These are phyloP conservation scores for Drosophila burlai DNA, from an alignment of 1,140 invertebrate species.

Conservation along the genomic window DNA sequence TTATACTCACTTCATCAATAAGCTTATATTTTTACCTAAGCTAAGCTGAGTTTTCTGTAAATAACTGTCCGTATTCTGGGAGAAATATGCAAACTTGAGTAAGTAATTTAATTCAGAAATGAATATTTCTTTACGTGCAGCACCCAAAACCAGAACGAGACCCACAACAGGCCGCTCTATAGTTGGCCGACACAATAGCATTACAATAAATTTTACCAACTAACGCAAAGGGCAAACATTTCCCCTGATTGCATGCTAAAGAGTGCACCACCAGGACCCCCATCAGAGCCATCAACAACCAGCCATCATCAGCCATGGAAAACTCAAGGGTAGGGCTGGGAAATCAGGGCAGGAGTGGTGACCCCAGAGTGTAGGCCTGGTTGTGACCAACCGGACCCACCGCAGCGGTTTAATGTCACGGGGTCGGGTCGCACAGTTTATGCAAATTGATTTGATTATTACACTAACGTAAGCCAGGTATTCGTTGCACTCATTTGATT, in stretches of 20 bases:
- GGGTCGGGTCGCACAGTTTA: conserved; percentile 45
- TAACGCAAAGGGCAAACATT: conserved; percentile 52
- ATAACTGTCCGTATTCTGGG: background rate
- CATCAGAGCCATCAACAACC: background rate
- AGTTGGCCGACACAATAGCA: conserved; percentile 64
- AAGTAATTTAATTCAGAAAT: too few relatives aligned
- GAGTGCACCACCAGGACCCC: conserved; percentile 52
- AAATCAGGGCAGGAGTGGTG: conserved; percentile 51
- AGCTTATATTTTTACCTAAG: background rate
- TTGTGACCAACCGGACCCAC: conserved; percentile 8
- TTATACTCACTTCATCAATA: background rate
- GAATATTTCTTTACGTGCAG: background rate
- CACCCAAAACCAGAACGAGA: conserved; percentile 37
- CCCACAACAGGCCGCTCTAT: conserved; percentile 22
- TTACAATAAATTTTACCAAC: conserved; percentile 74
- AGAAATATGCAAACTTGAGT: background rate
- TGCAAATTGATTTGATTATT: conserved; percentile 79
- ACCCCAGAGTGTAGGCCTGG: conserved; percentile 11
- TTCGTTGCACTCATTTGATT: conserved; percentile 69
- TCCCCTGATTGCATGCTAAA: conserved; percentile 53
- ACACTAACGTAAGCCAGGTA: conserved; percentile 33
- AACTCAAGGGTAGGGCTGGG: conserved; percentile 23
- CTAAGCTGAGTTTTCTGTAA: background rate
- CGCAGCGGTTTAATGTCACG: conserved; percentile 54
- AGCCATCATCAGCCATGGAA: conserved; percentile 6